phyloP scores from a whole-genome alignment of 2,797 vertebrate genomes.

The Sebastes hubbsi region DNA sequence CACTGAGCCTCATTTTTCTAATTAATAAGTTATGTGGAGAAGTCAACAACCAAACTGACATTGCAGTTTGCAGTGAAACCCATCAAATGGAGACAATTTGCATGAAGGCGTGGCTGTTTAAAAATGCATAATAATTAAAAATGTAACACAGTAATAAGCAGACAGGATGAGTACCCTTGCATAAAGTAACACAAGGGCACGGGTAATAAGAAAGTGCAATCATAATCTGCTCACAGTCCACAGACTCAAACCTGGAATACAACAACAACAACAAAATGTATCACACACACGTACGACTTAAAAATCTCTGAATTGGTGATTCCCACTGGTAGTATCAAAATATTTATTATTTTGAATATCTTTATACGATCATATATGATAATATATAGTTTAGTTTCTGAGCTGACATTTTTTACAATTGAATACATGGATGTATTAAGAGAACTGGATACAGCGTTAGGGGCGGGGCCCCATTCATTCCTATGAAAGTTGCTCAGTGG shows the following conservation, averaged over 20 bases:
- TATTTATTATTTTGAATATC: neutral
- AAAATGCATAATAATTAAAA: conserved; percentile 61
- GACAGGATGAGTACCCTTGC: conserved; percentile 30
- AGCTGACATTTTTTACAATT: neutral
- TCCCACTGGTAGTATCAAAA: too few relatives aligned
- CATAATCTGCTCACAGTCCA: neutral
- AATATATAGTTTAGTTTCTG: neutral
- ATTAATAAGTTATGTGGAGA: conserved; percentile 41
- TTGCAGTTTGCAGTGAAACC: conserved; percentile 20
- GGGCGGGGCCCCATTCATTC: too few relatives aligned
- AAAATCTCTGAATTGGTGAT: neutral
- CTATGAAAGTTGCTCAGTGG: too few relatives aligned
- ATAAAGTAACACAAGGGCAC: conserved; percentile 20
- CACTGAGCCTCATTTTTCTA: conserved; percentile 15
- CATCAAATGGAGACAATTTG: conserved; percentile 31
- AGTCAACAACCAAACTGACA: conserved; percentile 35
- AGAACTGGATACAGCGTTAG: too few relatives aligned
- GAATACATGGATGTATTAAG: too few relatives aligned
- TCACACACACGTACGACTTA: neutral
- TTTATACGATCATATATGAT: neutral
- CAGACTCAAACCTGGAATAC: neutral
- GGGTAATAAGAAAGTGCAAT: neutral
- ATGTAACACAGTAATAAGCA: conserved; percentile 45
- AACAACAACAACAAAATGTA: neutral
- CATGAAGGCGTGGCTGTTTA: conserved; percentile 46